Conservation (phyloP, 92 coral and sea anemone species). For the Paragorgia papillata region DNA sequence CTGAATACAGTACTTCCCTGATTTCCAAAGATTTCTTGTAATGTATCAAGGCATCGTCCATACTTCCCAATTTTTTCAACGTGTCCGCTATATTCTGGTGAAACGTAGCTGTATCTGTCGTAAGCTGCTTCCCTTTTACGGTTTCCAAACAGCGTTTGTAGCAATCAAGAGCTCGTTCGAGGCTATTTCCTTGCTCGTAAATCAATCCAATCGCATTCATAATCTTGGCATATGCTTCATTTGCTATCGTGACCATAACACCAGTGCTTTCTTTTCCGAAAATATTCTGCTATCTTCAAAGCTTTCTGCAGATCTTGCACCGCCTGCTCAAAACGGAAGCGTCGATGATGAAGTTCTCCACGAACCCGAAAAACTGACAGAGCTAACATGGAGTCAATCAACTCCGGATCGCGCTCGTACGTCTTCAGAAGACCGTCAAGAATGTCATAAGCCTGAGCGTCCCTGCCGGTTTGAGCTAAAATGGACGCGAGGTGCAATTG, state of each 20-base stretch:
- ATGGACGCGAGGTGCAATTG: constrained; percentile 12
- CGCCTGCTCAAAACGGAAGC: background rate
- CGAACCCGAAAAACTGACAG: background rate
- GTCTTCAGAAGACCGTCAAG: constrained; percentile 15
- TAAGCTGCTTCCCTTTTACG: background rate
- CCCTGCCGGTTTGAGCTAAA: constrained; percentile 13
- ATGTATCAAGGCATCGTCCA: constrained; percentile 18
- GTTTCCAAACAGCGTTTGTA: constrained; percentile 16
- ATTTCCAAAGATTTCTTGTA: constrained; percentile 30
- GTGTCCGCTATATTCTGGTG: constrained; percentile 23
- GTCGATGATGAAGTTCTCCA: constrained; percentile 18
- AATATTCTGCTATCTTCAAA: constrained; percentile 5
- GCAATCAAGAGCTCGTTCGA: constrained; percentile 17
- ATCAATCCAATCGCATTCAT: constrained; percentile 29
- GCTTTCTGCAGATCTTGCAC: constrained; percentile 28
- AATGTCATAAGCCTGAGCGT: constrained; percentile 9
- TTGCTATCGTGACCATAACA: background rate
- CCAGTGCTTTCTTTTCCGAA: background rate
- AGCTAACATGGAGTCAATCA: background rate
- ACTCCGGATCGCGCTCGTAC: background rate
- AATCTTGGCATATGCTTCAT: background rate
- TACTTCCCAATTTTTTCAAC: constrained; percentile 7
- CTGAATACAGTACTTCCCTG: constrained; percentile 27
- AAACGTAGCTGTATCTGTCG: constrained; percentile 23
- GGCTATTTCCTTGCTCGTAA: constrained; percentile 18